Evolutionary conservation across 1,140 invertebrate genomes (phyloP).

Genomic region (Tetramorium simillimum): DNA sequence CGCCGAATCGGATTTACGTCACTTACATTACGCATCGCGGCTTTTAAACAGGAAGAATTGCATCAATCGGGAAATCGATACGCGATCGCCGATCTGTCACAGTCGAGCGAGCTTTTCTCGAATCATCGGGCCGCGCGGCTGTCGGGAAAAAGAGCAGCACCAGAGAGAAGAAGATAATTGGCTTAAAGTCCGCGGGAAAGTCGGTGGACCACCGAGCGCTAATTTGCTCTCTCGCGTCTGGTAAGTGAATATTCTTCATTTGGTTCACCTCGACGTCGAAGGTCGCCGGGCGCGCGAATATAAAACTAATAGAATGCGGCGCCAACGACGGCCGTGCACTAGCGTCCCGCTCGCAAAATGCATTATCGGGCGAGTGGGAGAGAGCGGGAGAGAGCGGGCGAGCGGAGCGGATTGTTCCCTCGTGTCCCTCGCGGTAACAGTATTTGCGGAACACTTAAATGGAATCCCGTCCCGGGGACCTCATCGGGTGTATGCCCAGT

Average conservation of each 20-base stretch:
- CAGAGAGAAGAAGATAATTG: conserved; percentile 5
- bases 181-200: conserved; percentile 6
- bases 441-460: conserved; percentile 77
- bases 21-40: neutral
- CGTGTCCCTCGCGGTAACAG: conserved; percentile 68
- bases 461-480: conserved; percentile 60
- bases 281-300: conserved; percentile 56
- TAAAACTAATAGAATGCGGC: conserved; percentile 69
- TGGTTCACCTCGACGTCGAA: neutral
- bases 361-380: conserved; percentile 66
- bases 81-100: neutral
- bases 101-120: neutral
- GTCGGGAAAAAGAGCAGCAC: neutral
- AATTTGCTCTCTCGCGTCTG: conserved; percentile 29
- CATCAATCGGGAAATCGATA: neutral
- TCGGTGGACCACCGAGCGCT: neutral
- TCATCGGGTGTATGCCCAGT: conserved; percentile 18
- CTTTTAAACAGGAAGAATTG: neutral
- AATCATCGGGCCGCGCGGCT: neutral
- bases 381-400: conserved; percentile 39
- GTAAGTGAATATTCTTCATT: conserved; percentile 52
- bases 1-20: neutral
- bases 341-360: conserved; percentile 51
- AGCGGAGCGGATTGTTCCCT: conserved; percentile 69
- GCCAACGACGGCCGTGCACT: conserved; percentile 42